phyloP scores from a whole-genome alignment of 1,140 invertebrate genomes.

The Stratiolaelaps scimitus region DNA sequence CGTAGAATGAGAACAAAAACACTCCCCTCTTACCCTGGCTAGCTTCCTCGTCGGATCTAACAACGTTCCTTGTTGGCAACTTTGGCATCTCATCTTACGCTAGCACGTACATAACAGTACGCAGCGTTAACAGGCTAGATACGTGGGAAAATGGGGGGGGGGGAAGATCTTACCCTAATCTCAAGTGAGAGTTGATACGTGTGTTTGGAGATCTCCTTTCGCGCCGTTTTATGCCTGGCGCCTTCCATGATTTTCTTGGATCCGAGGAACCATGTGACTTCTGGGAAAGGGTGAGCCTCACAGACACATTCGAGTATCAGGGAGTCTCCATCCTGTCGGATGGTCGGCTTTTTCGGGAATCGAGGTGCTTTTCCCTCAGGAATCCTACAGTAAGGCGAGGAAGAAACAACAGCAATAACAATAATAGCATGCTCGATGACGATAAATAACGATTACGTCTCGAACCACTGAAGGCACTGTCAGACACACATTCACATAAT shows the following conservation, averaged over 20 bases:
- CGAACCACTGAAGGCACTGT: too few species aligned
- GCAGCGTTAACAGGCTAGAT: too few species aligned
- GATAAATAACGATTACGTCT: too few species aligned
- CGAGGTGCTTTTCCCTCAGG: slow-evolving; percentile 84
- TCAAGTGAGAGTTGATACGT: slow-evolving; percentile 71
- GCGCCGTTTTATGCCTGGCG: slow-evolving; percentile 67
- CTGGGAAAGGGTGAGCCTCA: slow-evolving; percentile 83
- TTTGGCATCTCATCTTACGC: too few species aligned
- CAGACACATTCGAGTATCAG: slow-evolving; percentile 89
- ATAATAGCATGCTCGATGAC: too few species aligned
- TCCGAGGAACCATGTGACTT: slow-evolving; percentile 88
- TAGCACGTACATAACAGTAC: too few species aligned
- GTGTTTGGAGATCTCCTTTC: slow-evolving; percentile 71
- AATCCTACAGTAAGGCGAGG: slow-evolving; percentile 59
- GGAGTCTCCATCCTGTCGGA: slow-evolving; percentile 81
- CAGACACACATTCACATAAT: neutral
- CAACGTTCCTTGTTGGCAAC: too few species aligned
- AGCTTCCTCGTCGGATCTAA: too few species aligned
- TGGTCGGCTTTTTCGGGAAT: slow-evolving; percentile 93
- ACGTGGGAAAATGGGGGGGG: too few species aligned
- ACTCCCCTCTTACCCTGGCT: too few species aligned
- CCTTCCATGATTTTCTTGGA: slow-evolving; percentile 65
- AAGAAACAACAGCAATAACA: slow-evolving; percentile 33
- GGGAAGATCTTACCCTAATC: slow-evolving; percentile 46
- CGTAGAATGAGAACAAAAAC: too few species aligned